phyloP scores from a whole-genome alignment of 23 tunicate species.

The Corella eumyota region DNA sequence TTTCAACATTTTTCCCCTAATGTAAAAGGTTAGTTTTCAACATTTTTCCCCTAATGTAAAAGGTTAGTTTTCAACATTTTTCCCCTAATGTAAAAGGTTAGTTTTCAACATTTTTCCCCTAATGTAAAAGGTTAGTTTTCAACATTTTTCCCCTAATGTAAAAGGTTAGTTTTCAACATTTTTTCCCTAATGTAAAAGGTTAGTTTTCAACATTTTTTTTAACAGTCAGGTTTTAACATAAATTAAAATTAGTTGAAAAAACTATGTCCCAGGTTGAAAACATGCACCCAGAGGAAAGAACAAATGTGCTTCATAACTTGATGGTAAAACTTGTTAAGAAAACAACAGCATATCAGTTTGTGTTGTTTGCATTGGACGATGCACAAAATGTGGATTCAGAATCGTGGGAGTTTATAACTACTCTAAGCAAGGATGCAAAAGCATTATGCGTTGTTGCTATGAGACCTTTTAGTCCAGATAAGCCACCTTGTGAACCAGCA shows the following conservation, averaged over 20 bases:
- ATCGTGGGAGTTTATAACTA: slow-evolving; percentile 66
- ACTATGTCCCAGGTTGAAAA: slow-evolving; percentile 17
- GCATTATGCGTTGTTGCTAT: slow-evolving; percentile 51
- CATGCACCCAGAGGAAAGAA: slow-evolving; percentile 20
- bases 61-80: too few species aligned
- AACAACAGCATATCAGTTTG: slow-evolving; percentile 12
- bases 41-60: too few species aligned
- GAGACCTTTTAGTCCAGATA: slow-evolving; percentile 69
- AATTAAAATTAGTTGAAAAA: too few species aligned
- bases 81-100: too few species aligned
- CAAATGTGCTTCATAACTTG: slow-evolving; percentile 16
- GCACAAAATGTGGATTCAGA: slow-evolving; percentile 71
- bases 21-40: too few species aligned
- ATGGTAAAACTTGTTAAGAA: slow-evolving; percentile 42
- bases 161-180: too few species aligned
- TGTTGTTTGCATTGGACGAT: slow-evolving; percentile 65
- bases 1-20: too few species aligned
- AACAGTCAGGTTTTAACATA: too few species aligned
- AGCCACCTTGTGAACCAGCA: slow-evolving; percentile 50
- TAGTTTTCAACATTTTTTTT: too few species aligned
- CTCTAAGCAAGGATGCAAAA: slow-evolving; percentile 36
- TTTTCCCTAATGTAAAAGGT: background rate
- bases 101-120: slow-evolving; percentile 23
- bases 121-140: too few species aligned
- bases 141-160: too few species aligned